Evolutionary conservation across 2,113 vertebrate species (phyloP), one percentile per base, ranked within the genome.

Genomic region (Copsychus sechellarum): DNA sequence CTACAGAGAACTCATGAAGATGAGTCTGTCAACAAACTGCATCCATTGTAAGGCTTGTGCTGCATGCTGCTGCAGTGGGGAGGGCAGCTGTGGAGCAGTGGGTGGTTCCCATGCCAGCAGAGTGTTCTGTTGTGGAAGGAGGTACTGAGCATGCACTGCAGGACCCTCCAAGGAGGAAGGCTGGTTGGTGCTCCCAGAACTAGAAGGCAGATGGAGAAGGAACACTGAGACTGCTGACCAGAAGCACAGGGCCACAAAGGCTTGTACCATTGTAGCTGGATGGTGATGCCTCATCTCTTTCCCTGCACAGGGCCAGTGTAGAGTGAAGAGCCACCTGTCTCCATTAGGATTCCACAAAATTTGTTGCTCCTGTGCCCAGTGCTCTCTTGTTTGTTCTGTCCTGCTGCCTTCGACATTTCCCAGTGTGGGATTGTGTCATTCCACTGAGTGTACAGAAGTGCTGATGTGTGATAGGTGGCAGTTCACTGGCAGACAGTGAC

Each of bases 11-110:
- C 99, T 38, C 99, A 99, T 11, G 99, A 99, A 96, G 99, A 99
- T 51, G 99, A 99, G 96, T 99, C 99, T 56, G 99, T 99, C 96
- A 99, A 99, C 98, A 99, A 99, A 88, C 98, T 99, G 34, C 99
- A 99, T 94, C 99, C 99, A 14, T 97, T 99, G 99, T 98, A 98
- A 98, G 98, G 58, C 51, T 11, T 34, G 12, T 73, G 66, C 24
- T 67, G 92, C 53, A 11, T 74, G 83, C 56, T 79, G 61, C 76
- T 93, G 64, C 74, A 74, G 11, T 72, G 56, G 87, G 86, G 79
- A 45, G 81, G 84, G 87, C 57, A 60, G 80, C 64, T 88, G 1
- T 71, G 73, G 69, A 51, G 43, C 45, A 45, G 23, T 17, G 76
- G 88, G 89, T 81, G 92, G 82, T 79, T 61, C 13, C 38, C 11